A percentile compares a stretch with the other conserved stretches of the same genome.
Evolutionary conservation across 2,113 vertebrate species (phyloP).

Genomic region (Dolichallabes microphthalmus): DNA sequence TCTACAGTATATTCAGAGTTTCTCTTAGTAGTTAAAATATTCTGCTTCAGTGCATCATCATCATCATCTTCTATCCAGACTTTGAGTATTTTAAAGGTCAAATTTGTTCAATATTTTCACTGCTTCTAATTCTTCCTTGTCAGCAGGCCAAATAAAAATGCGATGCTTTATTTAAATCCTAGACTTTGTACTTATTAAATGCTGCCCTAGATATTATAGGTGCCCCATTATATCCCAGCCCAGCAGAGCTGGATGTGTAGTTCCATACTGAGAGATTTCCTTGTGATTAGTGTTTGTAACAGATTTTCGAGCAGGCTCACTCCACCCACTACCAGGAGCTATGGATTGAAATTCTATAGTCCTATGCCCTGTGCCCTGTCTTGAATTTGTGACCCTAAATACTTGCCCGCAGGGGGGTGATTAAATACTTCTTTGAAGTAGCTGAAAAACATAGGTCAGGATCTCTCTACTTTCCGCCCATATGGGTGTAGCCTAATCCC

Average conservation of each 20-base stretch:
- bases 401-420: neutral
- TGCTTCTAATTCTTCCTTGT: neutral
- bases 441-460: conserved; percentile 2
- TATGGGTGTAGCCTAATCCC: neutral
- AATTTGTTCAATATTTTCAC: neutral
- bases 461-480: neutral
- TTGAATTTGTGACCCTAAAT: neutral
- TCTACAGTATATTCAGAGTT: neutral
- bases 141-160: neutral
- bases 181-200: neutral
- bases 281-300: neutral
- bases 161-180: neutral
- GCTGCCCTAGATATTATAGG: neutral
- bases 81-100: neutral
- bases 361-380: neutral
- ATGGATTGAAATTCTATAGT: neutral
- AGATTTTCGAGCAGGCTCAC: neutral
- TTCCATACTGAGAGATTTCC: neutral
- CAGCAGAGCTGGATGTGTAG: neutral
- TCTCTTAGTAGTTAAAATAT: neutral
- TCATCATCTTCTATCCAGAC: neutral
- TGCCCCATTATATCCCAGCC: neutral
- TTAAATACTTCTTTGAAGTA: conserved; percentile 28
- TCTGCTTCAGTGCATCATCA: neutral
- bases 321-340: neutral